A percentile compares a stretch with the other conserved stretches of the same genome.
Conservation (phyloP, 1,140 invertebrate genomes). For the Drosophila parabipectinata region DNA sequence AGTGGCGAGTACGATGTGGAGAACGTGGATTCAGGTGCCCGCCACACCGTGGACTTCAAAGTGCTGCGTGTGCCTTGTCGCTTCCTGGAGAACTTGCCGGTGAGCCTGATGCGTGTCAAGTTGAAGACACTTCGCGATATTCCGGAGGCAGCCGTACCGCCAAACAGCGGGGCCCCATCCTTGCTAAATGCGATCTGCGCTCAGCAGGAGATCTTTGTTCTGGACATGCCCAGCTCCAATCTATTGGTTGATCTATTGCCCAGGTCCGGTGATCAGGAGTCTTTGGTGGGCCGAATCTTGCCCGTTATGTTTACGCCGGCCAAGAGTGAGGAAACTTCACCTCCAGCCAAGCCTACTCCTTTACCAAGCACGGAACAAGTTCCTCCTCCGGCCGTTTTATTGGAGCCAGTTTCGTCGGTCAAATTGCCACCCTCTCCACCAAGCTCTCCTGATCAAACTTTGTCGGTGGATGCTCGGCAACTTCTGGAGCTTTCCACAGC, state of each 20-base stretch:
- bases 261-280: slow-evolving; percentile 8
- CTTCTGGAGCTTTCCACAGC: neutral
- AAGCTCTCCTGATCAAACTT: slow-evolving; percentile 2
- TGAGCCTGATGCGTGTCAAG: slow-evolving; percentile 26
- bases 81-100: slow-evolving; percentile 53
- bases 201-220: slow-evolving; percentile 1
- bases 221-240: slow-evolving; percentile 19
- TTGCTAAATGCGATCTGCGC: slow-evolving; percentile 15
- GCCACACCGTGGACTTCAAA: slow-evolving; percentile 1
- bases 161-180: slow-evolving; percentile 18
- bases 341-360: neutral
- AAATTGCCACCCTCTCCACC: slow-evolving; percentile 49
- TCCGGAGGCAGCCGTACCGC: slow-evolving; percentile 31
- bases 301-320: slow-evolving; percentile 43
- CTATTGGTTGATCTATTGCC: neutral
- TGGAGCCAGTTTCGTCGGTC: neutral
- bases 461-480: neutral
- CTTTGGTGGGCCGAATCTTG: slow-evolving; percentile 40
- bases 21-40: slow-evolving; percentile 53
- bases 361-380: too few relatives aligned
- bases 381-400: neutral
- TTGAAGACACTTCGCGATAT: slow-evolving; percentile 38
- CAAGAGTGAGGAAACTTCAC: neutral
- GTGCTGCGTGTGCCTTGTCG: slow-evolving; percentile 49
- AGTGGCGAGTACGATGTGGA: slow-evolving; percentile 18